Base-by-base conservation (phyloP, 2,797 vertebrate genomes). In the Sebastolobus altivelis region DNA sequence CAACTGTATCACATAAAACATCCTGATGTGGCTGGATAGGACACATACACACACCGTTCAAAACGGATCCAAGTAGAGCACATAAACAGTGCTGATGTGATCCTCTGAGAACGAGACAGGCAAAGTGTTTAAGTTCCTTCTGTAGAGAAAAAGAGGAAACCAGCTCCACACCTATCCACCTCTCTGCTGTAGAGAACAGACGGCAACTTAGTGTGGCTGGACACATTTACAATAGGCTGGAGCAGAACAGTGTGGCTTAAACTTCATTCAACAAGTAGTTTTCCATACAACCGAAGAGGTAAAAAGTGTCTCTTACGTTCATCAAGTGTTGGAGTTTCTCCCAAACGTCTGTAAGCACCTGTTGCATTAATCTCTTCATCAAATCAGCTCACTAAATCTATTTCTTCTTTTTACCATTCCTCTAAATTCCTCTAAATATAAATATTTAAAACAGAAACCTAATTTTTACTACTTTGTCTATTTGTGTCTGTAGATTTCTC, bases 1-100 rank as follows among this genome's bases (percentile, higher is more conserved):
- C 84, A 77, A 79, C 61, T 46, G 22, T 27, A 75, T 68, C 72
- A 55, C 82, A 85, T 88, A 80, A 89, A 87, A 71, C 74, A 80
- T 81, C 56, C 67, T 73, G 55, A 87, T 78, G 67, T 70, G 63
- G 55, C 66, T 61, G 69, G 6, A 46, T 61, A 72, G 70, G 72
- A 71, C 8, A 75, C 63, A 61, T 1, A 56, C 60, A 70, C 69
- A 22, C 62, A 66, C 43, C 49, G n/a, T 61, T 65, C 16, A 73
- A 37, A 55, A 14, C 56, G 54, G 35, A 65, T 86, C 72, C 70
- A 75, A 81, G 59, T 55, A 35, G 35, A 86, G 85, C 77, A 35
- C 68, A 84, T 79, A 75, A 79, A 81, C 58, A 35, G 46, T 5
- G 71, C 84, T 80, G 75, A 83, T 83, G 70, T 54, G 43, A 62